Base-by-base conservation (phyloP, 2,113 vertebrate species). In the Cathartes aura region DNA sequence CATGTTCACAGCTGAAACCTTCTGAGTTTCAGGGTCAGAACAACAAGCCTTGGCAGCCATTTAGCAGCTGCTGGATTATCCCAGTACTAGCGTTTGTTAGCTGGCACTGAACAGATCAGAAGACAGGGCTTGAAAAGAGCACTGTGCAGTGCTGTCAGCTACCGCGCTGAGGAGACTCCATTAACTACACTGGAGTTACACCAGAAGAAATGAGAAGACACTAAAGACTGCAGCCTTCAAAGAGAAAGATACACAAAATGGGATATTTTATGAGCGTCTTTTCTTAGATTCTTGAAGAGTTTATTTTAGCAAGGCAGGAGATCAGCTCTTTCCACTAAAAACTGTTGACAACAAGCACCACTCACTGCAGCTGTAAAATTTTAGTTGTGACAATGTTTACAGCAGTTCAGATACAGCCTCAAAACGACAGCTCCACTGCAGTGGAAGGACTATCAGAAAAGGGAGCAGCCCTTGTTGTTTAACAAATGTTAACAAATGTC, bases 371-470 rank as follows among this genome's bases (percentile, higher is more conserved):
- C 73, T 95, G 89, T 68, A 92, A 89, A 84, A 95, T 47, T 91
- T 84, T 94, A 89, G 40, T 73, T 79, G 47, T 91, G 89, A 91
- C 92, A 95, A 48, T 85, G 60, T 93, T 96, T 97, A 79, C 74
- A 90, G 75, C 63, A 90, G 78, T 62, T 62, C 3, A 4, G 55
- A 62, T 78, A 53, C 43, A 89, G 55, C 75, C 91, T 81, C 45
- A 66, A 27, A 43, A 71, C n/a, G 47, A 78, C 59, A 87, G 76
- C 52, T 75, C 47, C 5, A 2, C 64, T 89, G 83, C 36, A 43
- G 36, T 47, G n/a, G 50, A 86, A 88, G 63, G 80, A 71, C 40
- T 72, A 58, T 34, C 43, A 74, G 70, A 87, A 72, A 75, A 86
- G 38, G 88, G 82, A 95, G 74, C 58, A 86, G 91, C 4, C 42